Conservation (phyloP, 2,113 vertebrate species). For the Syrrhaptes paradoxus region DNA sequence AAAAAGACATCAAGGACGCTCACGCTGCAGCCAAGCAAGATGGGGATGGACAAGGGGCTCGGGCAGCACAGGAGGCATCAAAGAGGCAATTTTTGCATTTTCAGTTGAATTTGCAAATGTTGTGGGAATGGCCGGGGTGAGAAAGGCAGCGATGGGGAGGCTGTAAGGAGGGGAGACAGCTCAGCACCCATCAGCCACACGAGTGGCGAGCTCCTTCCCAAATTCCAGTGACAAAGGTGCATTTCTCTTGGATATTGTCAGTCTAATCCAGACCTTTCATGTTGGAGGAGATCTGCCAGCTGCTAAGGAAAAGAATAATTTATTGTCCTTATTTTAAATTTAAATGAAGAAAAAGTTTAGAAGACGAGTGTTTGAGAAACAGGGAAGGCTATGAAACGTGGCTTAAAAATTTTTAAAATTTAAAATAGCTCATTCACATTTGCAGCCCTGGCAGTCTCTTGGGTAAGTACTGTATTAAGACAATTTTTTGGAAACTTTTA, state of each 20-base stretch:
- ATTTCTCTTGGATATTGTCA: neutral
- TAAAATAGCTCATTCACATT: conserved; percentile 19
- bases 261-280: conserved; percentile 20
- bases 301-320: conserved; percentile 38
- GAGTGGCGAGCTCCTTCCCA: neutral
- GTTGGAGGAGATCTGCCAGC: conserved; percentile 29
- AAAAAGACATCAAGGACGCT: accelerated
- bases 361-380: neutral
- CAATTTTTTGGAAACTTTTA: conserved; percentile 53
- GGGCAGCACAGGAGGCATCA: neutral
- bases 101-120: neutral
- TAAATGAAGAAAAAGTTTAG: conserved; percentile 50
- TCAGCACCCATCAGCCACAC: neutral
- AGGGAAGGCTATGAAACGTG: neutral
- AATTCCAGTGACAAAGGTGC: neutral
- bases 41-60: neutral
- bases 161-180: neutral
- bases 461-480: conserved; percentile 60
- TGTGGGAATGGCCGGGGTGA: neutral
- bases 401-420: neutral
- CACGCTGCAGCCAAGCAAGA: neutral
- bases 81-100: neutral
- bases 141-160: neutral
- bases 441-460: conserved; percentile 4
- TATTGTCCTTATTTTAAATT: conserved; percentile 61